These are phyloP conservation scores for Melipona beecheii DNA, from an alignment of 2,888 invertebrate genomes.

Conservation along the genomic window DNA sequence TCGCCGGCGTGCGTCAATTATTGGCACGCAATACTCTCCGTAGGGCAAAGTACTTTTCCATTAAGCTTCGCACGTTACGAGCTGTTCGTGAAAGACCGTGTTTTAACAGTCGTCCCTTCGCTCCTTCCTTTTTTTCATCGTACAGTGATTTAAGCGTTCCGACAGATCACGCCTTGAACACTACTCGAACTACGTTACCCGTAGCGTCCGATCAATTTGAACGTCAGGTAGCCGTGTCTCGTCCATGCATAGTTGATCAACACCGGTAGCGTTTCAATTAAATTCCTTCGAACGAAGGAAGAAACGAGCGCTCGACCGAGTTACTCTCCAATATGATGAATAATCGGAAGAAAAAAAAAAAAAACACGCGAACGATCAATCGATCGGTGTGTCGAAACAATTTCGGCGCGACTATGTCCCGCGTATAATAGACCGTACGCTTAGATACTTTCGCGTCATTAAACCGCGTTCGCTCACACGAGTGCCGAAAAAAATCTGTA, in stretches of 20 bases:
- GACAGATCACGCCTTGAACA: conserved; percentile 3
- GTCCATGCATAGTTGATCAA: background rate
- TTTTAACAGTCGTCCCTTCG: background rate
- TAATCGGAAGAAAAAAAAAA: conserved; percentile 37
- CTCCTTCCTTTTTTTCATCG: rapidly evolving
- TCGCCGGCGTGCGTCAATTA: conserved; percentile 40
- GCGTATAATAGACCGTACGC: background rate
- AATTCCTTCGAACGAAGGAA: conserved; percentile 21
- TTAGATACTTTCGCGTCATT: conserved; percentile 60
- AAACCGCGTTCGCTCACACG: conserved; percentile 49
- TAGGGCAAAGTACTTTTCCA: conserved; percentile 37
- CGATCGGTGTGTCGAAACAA: conserved; percentile 62
- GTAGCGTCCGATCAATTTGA: background rate
- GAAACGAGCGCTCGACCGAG: conserved; percentile 1
- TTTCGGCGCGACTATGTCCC: conserved; percentile 26
- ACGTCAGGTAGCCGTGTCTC: background rate
- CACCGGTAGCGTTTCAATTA: conserved; percentile 41
- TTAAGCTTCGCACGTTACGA: background rate
- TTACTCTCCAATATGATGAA: conserved; percentile 21
- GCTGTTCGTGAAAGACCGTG: background rate
- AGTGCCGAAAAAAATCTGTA: conserved; percentile 45
- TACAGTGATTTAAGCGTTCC: background rate
- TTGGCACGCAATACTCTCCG: conserved; percentile 43
- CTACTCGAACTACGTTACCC: background rate
- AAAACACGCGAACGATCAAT: conserved; percentile 5